Evolutionary conservation across 2,113 vertebrate genomes (phyloP).

Genomic region (Brevimyrus niger): DNA sequence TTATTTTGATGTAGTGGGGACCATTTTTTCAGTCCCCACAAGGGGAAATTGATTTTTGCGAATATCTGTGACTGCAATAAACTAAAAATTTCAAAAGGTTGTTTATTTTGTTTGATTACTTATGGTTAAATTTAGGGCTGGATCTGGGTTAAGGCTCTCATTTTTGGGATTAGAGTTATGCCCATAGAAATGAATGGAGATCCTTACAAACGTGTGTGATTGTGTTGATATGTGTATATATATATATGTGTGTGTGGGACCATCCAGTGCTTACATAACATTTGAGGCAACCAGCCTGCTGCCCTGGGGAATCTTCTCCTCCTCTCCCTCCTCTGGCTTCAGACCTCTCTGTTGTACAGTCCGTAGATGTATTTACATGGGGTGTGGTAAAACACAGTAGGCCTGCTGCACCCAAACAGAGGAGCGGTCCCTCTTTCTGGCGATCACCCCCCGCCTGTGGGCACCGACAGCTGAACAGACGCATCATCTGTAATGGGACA

Average conservation of each 20-base stretch:
- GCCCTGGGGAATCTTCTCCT: not conserved
- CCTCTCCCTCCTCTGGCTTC: not conserved
- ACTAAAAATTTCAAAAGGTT: not conserved
- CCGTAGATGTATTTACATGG: slow-evolving; percentile 17
- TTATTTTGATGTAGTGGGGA: not conserved
- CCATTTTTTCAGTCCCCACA: not conserved
- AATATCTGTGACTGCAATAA: not conserved
- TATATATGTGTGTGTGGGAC: not conserved
- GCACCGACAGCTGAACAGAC: not conserved
- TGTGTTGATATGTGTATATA: not conserved
- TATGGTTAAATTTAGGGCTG: not conserved
- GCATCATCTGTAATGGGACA: not conserved
- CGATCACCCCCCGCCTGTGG: not conserved
- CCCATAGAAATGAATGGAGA: not conserved
- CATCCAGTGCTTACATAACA: not conserved
- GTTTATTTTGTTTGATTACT: not conserved
- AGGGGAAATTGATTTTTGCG: not conserved
- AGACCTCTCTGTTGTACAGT: not conserved
- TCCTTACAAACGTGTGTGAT: not conserved
- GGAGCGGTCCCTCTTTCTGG: not conserved
- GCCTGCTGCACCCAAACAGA: not conserved
- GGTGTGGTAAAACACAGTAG: not conserved
- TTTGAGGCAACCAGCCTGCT: not conserved
- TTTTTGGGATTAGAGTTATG: not conserved
- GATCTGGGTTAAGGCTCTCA: not conserved